These are phyloP conservation scores for Heliangelus exortis DNA, from an alignment of 2,797 vertebrate genomes.

Conservation along the genomic window DNA sequence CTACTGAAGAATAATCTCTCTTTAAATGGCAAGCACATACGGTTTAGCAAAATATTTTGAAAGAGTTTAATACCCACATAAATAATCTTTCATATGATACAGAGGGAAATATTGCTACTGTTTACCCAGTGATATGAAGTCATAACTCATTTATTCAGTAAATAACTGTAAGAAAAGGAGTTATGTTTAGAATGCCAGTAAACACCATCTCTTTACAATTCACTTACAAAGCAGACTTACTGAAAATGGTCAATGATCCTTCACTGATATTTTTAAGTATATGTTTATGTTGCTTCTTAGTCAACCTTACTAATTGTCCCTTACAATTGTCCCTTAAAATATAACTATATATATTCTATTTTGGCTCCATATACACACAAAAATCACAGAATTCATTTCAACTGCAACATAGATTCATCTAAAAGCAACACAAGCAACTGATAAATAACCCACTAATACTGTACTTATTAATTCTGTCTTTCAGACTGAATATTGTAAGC, in stretches of 20 bases:
- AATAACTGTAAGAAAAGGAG: background rate
- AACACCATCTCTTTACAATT: background rate
- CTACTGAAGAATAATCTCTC: background rate
- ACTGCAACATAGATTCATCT: background rate
- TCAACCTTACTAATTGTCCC: background rate
- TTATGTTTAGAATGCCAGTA: background rate
- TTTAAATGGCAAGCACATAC: background rate
- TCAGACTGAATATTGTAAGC: background rate
- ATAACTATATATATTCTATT: background rate
- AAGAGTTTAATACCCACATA: background rate
- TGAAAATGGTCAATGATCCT: background rate
- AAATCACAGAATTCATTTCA: background rate
- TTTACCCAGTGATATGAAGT: background rate
- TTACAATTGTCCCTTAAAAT: background rate
- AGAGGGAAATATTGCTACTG: background rate
- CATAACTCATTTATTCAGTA: background rate
- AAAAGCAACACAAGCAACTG: background rate
- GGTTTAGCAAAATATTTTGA: background rate
- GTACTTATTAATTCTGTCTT: constrained; percentile 3
- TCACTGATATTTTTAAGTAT: background rate
- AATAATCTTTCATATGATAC: background rate
- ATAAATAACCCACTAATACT: background rate
- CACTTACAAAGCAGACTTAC: background rate
- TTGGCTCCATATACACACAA: background rate
- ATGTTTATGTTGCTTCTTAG: background rate